A percentile compares a stretch with the other conserved stretches of the same genome.
These are phyloP conservation scores for Andrena bucephala DNA, from an alignment of 2,888 invertebrate genomes.

Conservation along the genomic window DNA sequence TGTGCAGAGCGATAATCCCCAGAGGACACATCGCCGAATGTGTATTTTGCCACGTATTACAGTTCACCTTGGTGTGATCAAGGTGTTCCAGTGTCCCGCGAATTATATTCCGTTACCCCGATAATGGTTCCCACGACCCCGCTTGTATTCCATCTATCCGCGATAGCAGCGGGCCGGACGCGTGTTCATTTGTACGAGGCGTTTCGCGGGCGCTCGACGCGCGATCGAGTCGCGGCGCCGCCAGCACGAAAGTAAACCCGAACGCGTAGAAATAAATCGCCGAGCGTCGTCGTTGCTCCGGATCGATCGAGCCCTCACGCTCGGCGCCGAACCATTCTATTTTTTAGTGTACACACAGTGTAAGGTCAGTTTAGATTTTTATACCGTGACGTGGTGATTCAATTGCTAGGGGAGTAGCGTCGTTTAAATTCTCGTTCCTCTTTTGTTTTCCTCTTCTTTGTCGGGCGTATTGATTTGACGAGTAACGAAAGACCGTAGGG, in stretches of 20 bases:
- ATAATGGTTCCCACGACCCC: not conserved
- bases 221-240: slow-evolving; percentile 65
- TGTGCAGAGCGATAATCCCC: not conserved
- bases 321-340: slow-evolving; percentile 73
- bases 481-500: slow-evolving; percentile 44
- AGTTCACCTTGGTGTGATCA: not conserved
- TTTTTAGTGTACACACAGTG: slow-evolving; percentile 76
- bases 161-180: not conserved
- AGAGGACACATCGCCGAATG: not conserved
- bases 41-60: no score
- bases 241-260: slow-evolving; percentile 70
- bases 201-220: slow-evolving; percentile 66
- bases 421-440: slow-evolving; percentile 37
- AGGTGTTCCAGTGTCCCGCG: not conserved
- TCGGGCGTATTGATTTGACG: slow-evolving; percentile 37
- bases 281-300: slow-evolving; percentile 38
- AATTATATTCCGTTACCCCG: not conserved
- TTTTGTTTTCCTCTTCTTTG: slow-evolving; percentile 44
- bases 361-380: slow-evolving; percentile 83
- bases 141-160: not conserved
- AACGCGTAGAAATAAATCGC: slow-evolving; percentile 53
- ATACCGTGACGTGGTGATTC: slow-evolving; percentile 77
- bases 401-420: slow-evolving; percentile 59
- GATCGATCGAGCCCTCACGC: slow-evolving; percentile 52
- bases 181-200: slow-evolving; percentile 45